These are phyloP conservation scores for Sebastes jordani DNA, from an alignment of 2,797 vertebrate genomes.

Conservation along the genomic window DNA sequence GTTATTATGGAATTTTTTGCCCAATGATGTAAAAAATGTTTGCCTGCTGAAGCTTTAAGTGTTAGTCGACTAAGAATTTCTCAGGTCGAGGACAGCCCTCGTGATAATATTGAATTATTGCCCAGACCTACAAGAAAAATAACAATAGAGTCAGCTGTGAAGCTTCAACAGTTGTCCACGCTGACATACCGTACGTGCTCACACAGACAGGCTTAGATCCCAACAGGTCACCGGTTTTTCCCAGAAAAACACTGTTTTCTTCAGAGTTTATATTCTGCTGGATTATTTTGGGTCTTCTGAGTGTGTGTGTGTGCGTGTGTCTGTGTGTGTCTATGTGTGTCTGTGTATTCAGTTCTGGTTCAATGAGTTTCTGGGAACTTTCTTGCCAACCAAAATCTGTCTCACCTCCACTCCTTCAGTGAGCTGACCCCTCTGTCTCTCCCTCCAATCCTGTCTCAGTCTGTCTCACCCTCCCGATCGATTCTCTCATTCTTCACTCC, in stretches of 20 bases:
- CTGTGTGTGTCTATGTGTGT: neutral
- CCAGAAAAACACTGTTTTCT: constrained; percentile 35
- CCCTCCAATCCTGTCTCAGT: constrained; percentile 33
- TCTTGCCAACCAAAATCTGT: constrained; percentile 46
- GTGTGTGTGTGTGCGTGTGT: constrained; percentile 2
- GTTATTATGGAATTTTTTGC: no score
- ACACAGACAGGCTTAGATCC: constrained; percentile 2
- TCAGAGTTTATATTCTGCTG: constrained; percentile 49
- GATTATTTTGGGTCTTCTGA: constrained; percentile 54
- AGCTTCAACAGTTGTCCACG: constrained; percentile 3
- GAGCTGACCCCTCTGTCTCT: constrained; percentile 56
- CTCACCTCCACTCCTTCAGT: constrained; percentile 55
- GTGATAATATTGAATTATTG: neutral
- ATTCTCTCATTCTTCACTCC: constrained; percentile 62
- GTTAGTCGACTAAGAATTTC: no score
- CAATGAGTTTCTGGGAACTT: constrained; percentile 62
- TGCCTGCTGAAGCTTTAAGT: no score
- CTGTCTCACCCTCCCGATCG: constrained; percentile 54
- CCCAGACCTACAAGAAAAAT: neutral
- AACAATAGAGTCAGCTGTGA: neutral
- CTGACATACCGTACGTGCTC: neutral
- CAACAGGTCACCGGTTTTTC: constrained; percentile 35
- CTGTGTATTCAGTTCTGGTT: constrained; percentile 51
- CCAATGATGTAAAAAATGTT: no score
- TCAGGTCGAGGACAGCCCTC: neutral